Percentiles rank a stretch among this genome's conserved stretches.
Conservation (phyloP, 2,113 vertebrate species). For the Amphilophus citrinellus region DNA sequence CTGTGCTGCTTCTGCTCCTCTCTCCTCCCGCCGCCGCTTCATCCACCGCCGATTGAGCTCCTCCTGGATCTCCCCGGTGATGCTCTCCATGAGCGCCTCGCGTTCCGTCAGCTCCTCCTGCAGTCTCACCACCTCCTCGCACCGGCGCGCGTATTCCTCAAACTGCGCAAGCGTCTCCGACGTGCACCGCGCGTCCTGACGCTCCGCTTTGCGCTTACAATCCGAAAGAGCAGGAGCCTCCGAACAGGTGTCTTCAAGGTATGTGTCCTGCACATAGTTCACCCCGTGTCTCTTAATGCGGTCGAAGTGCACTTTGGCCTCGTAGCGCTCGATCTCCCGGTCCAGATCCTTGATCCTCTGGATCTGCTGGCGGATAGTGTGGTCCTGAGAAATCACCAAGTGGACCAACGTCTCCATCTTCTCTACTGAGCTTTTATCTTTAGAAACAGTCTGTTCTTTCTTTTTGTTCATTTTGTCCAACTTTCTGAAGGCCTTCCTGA, state of each 20-base stretch:
- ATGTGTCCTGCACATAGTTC: conserved; percentile 98
- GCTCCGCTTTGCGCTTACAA: conserved; percentile 37
- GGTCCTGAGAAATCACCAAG: conserved; percentile 95
- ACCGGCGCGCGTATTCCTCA: conserved; percentile 84
- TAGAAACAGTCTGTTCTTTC: conserved; percentile 79
- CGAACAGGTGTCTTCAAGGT: conserved; percentile 84
- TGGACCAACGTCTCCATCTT: conserved; percentile 97
- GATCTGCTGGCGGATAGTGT: conserved; percentile 96
- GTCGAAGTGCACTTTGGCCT: conserved; percentile 91
- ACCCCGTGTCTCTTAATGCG: conserved; percentile 90
- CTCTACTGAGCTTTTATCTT: conserved; percentile 82
- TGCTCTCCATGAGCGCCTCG: conserved; percentile 88
- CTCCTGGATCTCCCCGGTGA: conserved; percentile 91
- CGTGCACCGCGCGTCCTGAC: conserved; percentile 38
- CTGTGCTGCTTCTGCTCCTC: conserved; percentile 55
- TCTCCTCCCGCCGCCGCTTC: conserved; percentile 86
- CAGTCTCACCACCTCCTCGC: conserved; percentile 86
- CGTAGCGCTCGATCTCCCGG: conserved; percentile 91
- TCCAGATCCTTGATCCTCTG: conserved; percentile 92
- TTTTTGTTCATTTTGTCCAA: conserved; percentile 93
- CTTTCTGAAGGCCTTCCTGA: conserved; percentile 95
- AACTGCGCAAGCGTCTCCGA: conserved; percentile 79
- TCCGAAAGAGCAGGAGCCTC: conserved; percentile 42
- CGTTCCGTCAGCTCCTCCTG: conserved; percentile 90
- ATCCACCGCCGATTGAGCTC: conserved; percentile 95